Evolutionary conservation across 1,140 invertebrate genomes (phyloP), one percentile per base, ranked within the genome.

Genomic region (Philopotamus ludificatus): DNA sequence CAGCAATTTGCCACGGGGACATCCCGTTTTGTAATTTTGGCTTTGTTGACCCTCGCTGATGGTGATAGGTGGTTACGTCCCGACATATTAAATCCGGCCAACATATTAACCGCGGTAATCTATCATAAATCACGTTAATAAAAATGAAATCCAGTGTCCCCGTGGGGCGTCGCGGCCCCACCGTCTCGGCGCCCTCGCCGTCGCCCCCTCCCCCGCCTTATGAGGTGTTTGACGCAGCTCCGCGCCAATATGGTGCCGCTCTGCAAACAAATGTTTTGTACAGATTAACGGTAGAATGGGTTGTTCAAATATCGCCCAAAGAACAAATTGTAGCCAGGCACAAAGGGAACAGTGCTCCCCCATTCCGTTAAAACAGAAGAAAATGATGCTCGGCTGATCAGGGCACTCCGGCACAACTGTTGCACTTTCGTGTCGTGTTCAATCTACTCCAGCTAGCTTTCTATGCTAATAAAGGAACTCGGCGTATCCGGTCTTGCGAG

Each of bases 251-350:
- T 57, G 53, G 53, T 15, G 53, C 53, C n/a, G 3, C 26, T 60
- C 28, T 12, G 57, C 57, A 60, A 60, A 60, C 57, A 60, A 60
- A 60, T 60, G 57, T 60, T 60, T 60, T 60, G 57, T 60, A 60
- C 39, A 60, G 57, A 60, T 60, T 60, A 60, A 60, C 57, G 57
- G 34, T 44, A 60, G 53, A 57, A 34, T 25, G 53, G n/a, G 21
- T 34, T 60, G 57, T 60, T 34, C 57, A 60, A 60, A 60, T 60
- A 60, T 47, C 44, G 18, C 44, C 8, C 8, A n/a, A n/a, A n/a
- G 44, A 12, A 16, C 8, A 20, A 7, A 47, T 9, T 9, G 8
- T 47, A 16, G 8, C 4, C 18, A 7, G 10, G 44, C 8, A 47
- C 44, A 47, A 20, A 47, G 44, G 44, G 44, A 47, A 47, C 10